Base-by-base conservation (phyloP, 2,888 invertebrate species). In the Dasypogon diadema region DNA sequence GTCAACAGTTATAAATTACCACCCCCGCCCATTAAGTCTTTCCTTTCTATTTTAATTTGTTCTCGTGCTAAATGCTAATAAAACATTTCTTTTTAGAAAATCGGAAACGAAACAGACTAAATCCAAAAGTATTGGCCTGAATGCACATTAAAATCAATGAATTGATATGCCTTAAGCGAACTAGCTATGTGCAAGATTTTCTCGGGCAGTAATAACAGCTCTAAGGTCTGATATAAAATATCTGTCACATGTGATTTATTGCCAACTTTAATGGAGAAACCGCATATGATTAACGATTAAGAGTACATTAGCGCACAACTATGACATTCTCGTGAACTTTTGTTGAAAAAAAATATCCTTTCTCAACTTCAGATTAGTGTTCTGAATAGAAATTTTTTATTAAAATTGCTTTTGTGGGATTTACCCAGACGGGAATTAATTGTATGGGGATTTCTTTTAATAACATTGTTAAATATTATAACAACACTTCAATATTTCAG, bases 221-320 rank as follows among this genome's bases (percentile, higher is more conserved):
- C 18, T 26, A 26, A 21, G 37, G 37, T 37, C 60, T 37, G 22
- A 18, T 37, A 34, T 37, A 37, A 60, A 21, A 37, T 60, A 60
- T 60, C 37, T 60, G 60, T 60, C 60, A 60, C 60, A 18, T 10
- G 60, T 60, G 60, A 60, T 60, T 60, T 60, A 60, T 60, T 60
- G 60, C 21, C 37, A 14, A 21, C 37, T 37, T 60, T 26, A 60
- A 26, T 24, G 60, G 18, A 34, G 37, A 21, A 12, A 60, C 60
- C 16, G 34, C 37, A 60, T 60, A 60, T 60, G 60, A 60, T 60
- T 60, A 60, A 60, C 60, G 60, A 60, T 60, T 60, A 16, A 18
- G 37, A 18, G 37, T 18, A 34, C 60, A 34, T 60, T 60, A 60
- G 60, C 21, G 18, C 34, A 60, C 12, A 60, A 37, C 18, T 60